These are phyloP conservation scores for Pharmacophagus antenor DNA, from an alignment of 2,888 invertebrate genomes.

Conservation along the genomic window DNA sequence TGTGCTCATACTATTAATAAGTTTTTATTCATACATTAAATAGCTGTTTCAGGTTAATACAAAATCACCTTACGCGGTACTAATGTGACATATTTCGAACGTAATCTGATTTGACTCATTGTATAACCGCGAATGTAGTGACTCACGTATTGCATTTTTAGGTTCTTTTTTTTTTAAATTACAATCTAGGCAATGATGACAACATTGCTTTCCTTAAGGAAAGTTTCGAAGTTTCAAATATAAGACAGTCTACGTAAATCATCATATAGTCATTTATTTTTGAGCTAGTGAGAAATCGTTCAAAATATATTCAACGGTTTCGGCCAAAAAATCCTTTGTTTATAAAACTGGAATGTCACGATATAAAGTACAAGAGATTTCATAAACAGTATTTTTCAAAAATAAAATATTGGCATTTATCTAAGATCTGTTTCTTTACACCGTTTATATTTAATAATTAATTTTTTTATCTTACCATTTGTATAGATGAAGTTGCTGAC, in stretches of 20 bases:
- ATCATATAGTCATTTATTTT: not conserved
- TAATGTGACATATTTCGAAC: conserved; percentile 1
- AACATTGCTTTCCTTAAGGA: not conserved
- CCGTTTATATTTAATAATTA: not conserved
- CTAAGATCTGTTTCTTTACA: not conserved
- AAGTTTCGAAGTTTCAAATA: not conserved
- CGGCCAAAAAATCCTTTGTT: not conserved
- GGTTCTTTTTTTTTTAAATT: not conserved
- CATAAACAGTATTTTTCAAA: too few relatives aligned
- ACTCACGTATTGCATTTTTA: not conserved
- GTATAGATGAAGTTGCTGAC: too few relatives aligned
- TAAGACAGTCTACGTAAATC: not conserved
- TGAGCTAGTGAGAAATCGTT: not conserved
- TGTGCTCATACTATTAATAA: conserved; percentile 5
- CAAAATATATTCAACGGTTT: not conserved
- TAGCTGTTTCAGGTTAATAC: conserved; percentile 6
- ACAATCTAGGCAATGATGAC: not conserved
- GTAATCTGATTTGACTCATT: conserved; percentile 12
- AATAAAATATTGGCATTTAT: not conserved
- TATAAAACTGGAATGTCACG: not conserved
- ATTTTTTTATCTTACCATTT: not conserved
- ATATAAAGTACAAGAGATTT: not conserved
- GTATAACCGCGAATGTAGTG: not conserved
- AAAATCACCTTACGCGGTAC: conserved; percentile 1
- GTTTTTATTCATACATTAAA: conserved; percentile 7